These are phyloP conservation scores for Onychomys leucogaster DNA, from an alignment of 2,797 vertebrate species.

Conservation along the genomic window DNA sequence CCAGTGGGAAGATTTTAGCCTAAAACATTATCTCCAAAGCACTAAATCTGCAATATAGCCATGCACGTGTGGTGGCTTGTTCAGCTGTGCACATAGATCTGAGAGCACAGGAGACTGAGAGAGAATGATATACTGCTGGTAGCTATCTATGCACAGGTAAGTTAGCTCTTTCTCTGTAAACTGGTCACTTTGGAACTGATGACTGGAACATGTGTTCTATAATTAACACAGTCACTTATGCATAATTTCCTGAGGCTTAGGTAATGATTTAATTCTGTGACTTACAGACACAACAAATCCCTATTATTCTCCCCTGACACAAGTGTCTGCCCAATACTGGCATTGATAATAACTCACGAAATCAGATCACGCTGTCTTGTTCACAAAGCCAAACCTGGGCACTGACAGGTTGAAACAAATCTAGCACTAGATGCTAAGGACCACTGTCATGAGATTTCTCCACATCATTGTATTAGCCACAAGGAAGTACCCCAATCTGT, in stretches of 20 bases:
- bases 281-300: not conserved
- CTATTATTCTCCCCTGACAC: not conserved
- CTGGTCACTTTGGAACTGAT: slow-evolving; percentile 53
- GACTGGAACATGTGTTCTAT: not conserved
- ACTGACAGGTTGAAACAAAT: not conserved
- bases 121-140: slow-evolving; percentile 16
- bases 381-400: not conserved
- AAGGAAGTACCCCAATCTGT: not conserved
- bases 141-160: slow-evolving; percentile 65
- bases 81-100: slow-evolving; percentile 71
- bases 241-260: not conserved
- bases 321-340: fast-evolving
- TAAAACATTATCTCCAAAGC: slow-evolving; percentile 64
- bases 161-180: slow-evolving; percentile 66
- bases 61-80: slow-evolving; percentile 63
- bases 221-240: not conserved
- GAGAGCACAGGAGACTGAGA: not conserved
- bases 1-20: slow-evolving; percentile 65
- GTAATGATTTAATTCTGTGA: slow-evolving; percentile 4
- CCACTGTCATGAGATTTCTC: not conserved
- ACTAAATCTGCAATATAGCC: slow-evolving; percentile 60
- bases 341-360: not conserved
- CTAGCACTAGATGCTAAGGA: too few relatives aligned
- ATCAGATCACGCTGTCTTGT: not conserved
- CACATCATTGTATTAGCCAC: not conserved